Percentiles rank a stretch among this genome's conserved stretches.
Conservation (phyloP, 2,113 vertebrate genomes). For the Origma solitaria region DNA sequence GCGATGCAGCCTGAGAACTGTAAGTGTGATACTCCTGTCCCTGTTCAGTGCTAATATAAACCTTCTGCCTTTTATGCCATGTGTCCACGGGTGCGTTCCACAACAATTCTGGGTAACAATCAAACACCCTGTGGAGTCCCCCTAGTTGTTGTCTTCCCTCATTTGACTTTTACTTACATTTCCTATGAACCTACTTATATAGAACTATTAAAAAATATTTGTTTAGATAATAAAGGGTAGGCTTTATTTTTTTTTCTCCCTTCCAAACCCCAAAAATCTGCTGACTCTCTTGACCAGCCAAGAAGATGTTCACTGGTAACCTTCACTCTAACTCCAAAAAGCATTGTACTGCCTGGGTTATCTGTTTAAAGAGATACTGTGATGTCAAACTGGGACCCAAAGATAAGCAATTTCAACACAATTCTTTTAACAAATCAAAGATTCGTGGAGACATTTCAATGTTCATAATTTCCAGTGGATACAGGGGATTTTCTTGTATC, state of each 20-base stretch:
- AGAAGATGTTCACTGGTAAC: slow-evolving; percentile 8
- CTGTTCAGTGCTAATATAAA: not conserved
- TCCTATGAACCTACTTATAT: not conserved
- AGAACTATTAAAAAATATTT: slow-evolving; percentile 16
- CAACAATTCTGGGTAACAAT: not conserved
- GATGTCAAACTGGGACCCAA: not conserved
- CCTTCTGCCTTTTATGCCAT: not conserved
- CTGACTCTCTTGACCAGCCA: not conserved
- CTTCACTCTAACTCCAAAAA: not conserved
- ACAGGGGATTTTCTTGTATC: not conserved
- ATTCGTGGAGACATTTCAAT: not conserved
- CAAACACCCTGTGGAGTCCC: not conserved
- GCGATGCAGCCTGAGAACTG: not conserved
- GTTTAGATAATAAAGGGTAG: slow-evolving; percentile 1
- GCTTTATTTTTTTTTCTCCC: not conserved
- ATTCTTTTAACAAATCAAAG: not conserved
- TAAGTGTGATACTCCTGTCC: not conserved
- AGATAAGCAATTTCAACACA: not conserved
- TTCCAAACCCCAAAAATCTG: not conserved
- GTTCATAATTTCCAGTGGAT: not conserved
- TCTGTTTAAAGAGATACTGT: not conserved
- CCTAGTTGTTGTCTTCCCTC: not conserved
- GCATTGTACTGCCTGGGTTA: not conserved
- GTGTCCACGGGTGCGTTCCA: not conserved
- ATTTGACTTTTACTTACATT: not conserved